Conservation (phyloP, 2,797 vertebrate species). For the Xyrichtys novacula region DNA sequence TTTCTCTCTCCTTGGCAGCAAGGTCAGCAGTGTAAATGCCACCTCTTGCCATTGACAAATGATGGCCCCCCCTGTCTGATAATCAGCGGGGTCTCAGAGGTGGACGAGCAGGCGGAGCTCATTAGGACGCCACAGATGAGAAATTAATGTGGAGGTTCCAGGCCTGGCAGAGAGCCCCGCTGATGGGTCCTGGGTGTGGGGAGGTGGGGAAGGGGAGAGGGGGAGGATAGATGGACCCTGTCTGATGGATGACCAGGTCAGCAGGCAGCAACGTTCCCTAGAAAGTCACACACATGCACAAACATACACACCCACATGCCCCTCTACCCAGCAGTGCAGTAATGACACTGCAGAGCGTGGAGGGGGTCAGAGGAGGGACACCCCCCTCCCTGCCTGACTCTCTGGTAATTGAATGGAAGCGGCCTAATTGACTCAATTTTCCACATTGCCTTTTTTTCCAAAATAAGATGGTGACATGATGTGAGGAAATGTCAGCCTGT, state of each 20-base stretch:
- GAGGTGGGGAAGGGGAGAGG: not conserved
- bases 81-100: constrained; percentile 83
- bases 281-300: constrained; percentile 55
- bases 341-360: constrained; percentile 47
- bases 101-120: constrained; percentile 83
- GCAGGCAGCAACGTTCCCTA: constrained; percentile 68
- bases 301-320: constrained; percentile 39
- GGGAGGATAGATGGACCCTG: constrained; percentile 60
- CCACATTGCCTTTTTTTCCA: constrained; percentile 11
- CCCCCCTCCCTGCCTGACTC: constrained; percentile 53
- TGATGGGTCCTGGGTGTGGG: constrained; percentile 49
- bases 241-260: constrained; percentile 80
- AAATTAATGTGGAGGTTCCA: constrained; percentile 84
- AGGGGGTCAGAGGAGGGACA: constrained; percentile 50
- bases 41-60: constrained; percentile 83
- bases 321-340: constrained; percentile 38
- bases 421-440: constrained; percentile 59
- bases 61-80: constrained; percentile 74
- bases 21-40: constrained; percentile 81
- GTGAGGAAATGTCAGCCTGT: constrained; percentile 44
- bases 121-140: constrained; percentile 82
- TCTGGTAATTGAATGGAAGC: constrained; percentile 70
- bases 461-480: constrained; percentile 28
- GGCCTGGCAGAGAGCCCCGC: constrained; percentile 69
- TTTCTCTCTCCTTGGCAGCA: constrained; percentile 75